These are phyloP conservation scores for Nipponia nippon DNA, from an alignment of 2,113 vertebrate species.

Conservation along the genomic window DNA sequence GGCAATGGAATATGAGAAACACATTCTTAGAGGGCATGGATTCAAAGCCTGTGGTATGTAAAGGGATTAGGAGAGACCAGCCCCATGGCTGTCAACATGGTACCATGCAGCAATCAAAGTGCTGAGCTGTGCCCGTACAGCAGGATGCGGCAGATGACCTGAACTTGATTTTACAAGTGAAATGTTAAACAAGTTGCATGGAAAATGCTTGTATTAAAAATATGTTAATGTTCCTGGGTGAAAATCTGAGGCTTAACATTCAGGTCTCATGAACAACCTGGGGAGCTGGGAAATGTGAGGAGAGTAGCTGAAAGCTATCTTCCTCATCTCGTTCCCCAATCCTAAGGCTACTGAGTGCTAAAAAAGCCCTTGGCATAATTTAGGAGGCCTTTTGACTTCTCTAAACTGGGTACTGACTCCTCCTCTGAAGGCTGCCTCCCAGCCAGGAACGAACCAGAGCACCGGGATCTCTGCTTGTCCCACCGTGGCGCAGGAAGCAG, in stretches of 20 bases:
- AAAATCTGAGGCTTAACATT: neutral
- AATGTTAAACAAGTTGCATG: neutral
- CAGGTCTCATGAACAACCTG: neutral
- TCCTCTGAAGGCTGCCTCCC: neutral
- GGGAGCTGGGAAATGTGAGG: neutral
- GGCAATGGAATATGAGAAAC: constrained; percentile 8
- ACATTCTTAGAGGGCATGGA: neutral
- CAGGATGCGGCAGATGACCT: neutral
- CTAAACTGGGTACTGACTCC: neutral
- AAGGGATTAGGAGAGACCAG: neutral
- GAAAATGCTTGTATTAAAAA: neutral
- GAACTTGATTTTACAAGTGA: neutral
- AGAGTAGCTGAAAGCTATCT: neutral
- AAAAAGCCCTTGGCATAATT: neutral
- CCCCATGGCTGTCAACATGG: fast-evolving
- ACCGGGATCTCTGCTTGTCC: neutral
- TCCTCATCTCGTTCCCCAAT: neutral
- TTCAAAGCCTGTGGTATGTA: neutral
- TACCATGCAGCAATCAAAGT: neutral
- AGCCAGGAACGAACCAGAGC: neutral
- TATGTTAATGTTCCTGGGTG: neutral
- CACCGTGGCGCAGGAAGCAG: neutral
- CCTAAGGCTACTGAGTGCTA: neutral
- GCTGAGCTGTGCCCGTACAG: neutral
- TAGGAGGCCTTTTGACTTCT: neutral